Evolutionary conservation across 1,140 invertebrate species (phyloP).

Genomic region (Eurosta solidaginis): DNA sequence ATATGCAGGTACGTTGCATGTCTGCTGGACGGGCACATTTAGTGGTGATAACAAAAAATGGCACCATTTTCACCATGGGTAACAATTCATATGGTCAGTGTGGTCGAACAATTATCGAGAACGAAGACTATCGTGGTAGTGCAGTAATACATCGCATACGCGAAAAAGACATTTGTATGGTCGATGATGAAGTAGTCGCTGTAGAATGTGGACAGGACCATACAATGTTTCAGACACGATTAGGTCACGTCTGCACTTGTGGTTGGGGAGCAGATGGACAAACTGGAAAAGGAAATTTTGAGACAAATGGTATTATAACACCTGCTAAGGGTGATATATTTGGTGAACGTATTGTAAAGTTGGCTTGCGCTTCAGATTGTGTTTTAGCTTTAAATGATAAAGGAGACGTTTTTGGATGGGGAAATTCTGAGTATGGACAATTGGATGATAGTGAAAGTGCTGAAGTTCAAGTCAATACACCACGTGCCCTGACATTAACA

Average conservation of each 20-base stretch:
- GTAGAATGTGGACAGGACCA: slow-evolving; percentile 87
- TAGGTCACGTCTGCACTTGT: slow-evolving; percentile 84
- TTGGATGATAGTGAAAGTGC: slow-evolving; percentile 62
- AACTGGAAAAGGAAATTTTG: slow-evolving; percentile 80
- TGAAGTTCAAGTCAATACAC: slow-evolving; percentile 70
- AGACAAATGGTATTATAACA: slow-evolving; percentile 65
- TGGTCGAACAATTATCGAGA: slow-evolving; percentile 77
- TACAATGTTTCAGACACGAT: slow-evolving; percentile 79
- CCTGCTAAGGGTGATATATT: slow-evolving; percentile 80
- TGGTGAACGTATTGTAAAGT: slow-evolving; percentile 79
- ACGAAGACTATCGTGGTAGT: slow-evolving; percentile 76
- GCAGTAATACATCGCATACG: slow-evolving; percentile 70
- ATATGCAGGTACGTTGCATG: slow-evolving; percentile 61
- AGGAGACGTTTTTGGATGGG: slow-evolving; percentile 96
- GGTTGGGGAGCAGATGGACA: slow-evolving; percentile 96
- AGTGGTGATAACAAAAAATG: slow-evolving; percentile 77
- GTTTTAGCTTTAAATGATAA: slow-evolving; percentile 88
- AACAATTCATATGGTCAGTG: slow-evolving; percentile 96
- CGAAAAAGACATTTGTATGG: slow-evolving; percentile 64
- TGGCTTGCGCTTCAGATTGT: slow-evolving; percentile 83
- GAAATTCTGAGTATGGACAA: slow-evolving; percentile 93
- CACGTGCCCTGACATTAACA: slow-evolving; percentile 69
- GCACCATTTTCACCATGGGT: slow-evolving; percentile 82
- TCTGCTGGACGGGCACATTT: slow-evolving; percentile 88
- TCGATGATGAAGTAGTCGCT: slow-evolving; percentile 68